Conservation (phyloP, 2,888 invertebrate species). For the Drosophila borealis region DNA sequence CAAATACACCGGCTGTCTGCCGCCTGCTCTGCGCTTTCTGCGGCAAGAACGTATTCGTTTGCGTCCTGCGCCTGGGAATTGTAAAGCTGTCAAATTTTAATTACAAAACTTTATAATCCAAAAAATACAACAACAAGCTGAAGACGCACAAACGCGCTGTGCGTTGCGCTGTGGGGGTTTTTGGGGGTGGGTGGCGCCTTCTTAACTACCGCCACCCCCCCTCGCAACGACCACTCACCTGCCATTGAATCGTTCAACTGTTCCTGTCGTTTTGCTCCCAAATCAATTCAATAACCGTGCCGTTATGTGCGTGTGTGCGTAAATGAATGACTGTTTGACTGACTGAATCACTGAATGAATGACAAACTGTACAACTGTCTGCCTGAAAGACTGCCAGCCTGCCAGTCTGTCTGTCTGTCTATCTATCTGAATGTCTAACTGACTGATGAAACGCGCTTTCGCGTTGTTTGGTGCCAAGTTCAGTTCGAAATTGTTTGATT, state of each 20-base stretch:
- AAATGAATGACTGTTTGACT: slow-evolving; percentile 63
- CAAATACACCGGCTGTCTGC: slow-evolving; percentile 14
- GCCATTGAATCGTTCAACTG: slow-evolving; percentile 22
- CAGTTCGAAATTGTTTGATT: slow-evolving; percentile 75
- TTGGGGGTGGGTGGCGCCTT: not conserved
- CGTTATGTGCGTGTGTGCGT: slow-evolving; percentile 74
- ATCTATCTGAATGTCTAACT: slow-evolving; percentile 25
- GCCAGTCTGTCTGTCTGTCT: slow-evolving; percentile 14
- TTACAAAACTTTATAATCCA: slow-evolving; percentile 80
- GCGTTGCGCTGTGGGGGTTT: not conserved
- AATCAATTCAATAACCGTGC: slow-evolving; percentile 75
- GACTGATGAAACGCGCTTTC: slow-evolving; percentile 18
- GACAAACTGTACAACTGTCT: slow-evolving; percentile 35
- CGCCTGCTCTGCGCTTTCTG: slow-evolving; percentile 9
- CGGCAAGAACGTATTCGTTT: slow-evolving; percentile 11
- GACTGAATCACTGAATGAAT: slow-evolving; percentile 56
- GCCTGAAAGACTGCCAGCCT: slow-evolving; percentile 11
- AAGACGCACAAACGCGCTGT: slow-evolving; percentile 27
- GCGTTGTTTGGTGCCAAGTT: slow-evolving; percentile 57
- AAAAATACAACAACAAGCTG: slow-evolving; percentile 73
- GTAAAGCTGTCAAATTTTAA: slow-evolving; percentile 80
- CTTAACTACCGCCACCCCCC: not conserved
- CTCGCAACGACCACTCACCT: not conserved
- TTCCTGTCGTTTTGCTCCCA: slow-evolving; percentile 51
- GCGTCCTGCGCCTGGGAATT: slow-evolving; percentile 69